Evolutionary conservation across 2,888 invertebrate genomes (phyloP).

Genomic region (Acrobasis consociella): DNA sequence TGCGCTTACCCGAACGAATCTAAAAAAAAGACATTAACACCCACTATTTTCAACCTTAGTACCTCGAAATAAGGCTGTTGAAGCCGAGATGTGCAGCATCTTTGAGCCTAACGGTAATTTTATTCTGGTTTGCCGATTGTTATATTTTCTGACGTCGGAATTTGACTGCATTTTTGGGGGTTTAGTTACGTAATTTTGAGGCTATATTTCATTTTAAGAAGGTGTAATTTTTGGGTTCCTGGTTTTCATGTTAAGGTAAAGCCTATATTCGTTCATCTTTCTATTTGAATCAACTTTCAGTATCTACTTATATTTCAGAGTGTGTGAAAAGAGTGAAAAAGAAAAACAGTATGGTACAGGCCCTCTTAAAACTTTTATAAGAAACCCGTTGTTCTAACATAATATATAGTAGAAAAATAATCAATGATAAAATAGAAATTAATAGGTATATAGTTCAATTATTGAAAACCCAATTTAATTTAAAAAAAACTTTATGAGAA

Average conservation of each 20-base stretch:
- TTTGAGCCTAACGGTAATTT: slow-evolving; percentile 67
- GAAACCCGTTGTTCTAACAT: too few relatives aligned
- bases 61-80: slow-evolving; percentile 23
- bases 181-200: slow-evolving; percentile 20
- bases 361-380: too few relatives aligned
- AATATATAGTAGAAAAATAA: too few relatives aligned
- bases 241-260: not conserved
- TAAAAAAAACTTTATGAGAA: too few relatives aligned
- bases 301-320: too few relatives aligned
- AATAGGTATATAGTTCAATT: too few relatives aligned
- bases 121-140: slow-evolving; percentile 53
- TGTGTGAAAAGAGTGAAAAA: too few relatives aligned
- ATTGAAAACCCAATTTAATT: too few relatives aligned
- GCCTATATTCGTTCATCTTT: too few relatives aligned
- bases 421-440: too few relatives aligned
- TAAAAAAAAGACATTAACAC: slow-evolving; percentile 12
- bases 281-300: too few relatives aligned
- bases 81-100: slow-evolving; percentile 50
- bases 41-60: slow-evolving; percentile 30
- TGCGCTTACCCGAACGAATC: slow-evolving; percentile 21
- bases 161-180: slow-evolving; percentile 9
- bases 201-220: slow-evolving; percentile 11
- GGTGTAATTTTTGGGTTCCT: slow-evolving; percentile 9
- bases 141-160: slow-evolving; percentile 22
- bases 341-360: too few relatives aligned